These are phyloP conservation scores for Chiloscyllium plagiosum DNA, from an alignment of 2,113 vertebrate species.

Conservation along the genomic window DNA sequence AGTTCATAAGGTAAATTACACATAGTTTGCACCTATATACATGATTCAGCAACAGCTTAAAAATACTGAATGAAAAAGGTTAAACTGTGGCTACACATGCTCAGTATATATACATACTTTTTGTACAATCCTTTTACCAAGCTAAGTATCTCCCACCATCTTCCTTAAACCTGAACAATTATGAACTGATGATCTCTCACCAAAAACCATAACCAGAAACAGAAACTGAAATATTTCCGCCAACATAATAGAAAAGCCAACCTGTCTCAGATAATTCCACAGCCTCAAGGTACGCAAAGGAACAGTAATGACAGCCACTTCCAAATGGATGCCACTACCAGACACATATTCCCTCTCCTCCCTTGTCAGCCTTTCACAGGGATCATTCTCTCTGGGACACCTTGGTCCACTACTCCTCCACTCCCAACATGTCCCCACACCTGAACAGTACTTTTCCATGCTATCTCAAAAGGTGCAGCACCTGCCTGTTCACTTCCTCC, in stretches of 20 bases:
- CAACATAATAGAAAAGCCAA: background rate
- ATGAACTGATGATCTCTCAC: background rate
- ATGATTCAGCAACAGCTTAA: background rate
- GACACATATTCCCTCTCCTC: too few species aligned
- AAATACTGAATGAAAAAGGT: background rate
- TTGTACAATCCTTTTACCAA: background rate
- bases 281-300: too few species aligned
- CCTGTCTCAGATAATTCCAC: background rate
- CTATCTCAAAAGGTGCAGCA: too few species aligned
- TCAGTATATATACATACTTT: background rate
- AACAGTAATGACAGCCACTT: too few species aligned
- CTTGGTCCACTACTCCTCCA: too few species aligned
- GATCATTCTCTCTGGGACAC: too few species aligned
- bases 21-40: background rate
- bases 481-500: too few species aligned
- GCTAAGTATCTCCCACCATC: background rate
- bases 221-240: background rate
- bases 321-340: too few species aligned
- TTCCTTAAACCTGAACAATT: background rate
- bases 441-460: too few species aligned
- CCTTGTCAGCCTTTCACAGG: too few species aligned
- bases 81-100: too few species aligned
- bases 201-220: background rate
- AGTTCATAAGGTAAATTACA: background rate
- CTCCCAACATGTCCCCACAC: too few species aligned